Evolutionary conservation across 2,797 vertebrate species (phyloP).

Genomic region (Arnoldichthys spilopterus): DNA sequence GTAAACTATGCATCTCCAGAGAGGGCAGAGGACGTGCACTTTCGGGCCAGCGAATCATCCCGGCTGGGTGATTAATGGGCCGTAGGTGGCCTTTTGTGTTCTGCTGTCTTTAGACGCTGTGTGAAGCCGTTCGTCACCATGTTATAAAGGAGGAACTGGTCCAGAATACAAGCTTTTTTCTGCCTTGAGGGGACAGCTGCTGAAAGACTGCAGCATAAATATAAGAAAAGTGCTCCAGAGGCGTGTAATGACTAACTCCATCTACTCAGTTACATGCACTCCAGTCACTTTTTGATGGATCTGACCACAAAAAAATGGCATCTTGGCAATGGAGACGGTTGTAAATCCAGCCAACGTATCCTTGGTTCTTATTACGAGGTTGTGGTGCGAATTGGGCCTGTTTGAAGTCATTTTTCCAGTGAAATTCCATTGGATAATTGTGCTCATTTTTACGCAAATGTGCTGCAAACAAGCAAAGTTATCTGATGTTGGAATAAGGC

Average conservation of each 20-base stretch:
- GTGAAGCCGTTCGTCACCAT: slow-evolving; percentile 17
- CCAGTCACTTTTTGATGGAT: too few species aligned
- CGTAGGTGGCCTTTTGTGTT: slow-evolving; percentile 2
- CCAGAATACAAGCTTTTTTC: slow-evolving; percentile 31
- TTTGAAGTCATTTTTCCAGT: too few species aligned
- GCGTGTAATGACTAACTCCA: not conserved
- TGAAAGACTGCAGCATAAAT: slow-evolving; percentile 5
- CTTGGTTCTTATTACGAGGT: too few species aligned
- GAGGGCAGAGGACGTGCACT: slow-evolving; percentile 17
- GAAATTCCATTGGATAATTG: too few species aligned
- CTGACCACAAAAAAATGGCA: too few species aligned
- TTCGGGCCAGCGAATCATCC: slow-evolving; percentile 22
- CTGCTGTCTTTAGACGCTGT: not conserved
- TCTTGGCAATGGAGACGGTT: too few species aligned
- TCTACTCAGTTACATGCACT: not conserved
- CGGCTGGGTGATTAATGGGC: slow-evolving; percentile 42
- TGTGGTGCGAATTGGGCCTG: too few species aligned
- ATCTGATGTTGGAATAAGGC: too few species aligned
- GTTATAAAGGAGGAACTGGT: slow-evolving; percentile 8
- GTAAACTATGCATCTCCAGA: slow-evolving; percentile 22
- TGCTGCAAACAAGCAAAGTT: too few species aligned
- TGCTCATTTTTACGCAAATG: too few species aligned
- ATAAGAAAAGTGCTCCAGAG: not conserved
- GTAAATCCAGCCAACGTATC: too few species aligned
- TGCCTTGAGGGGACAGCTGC: not conserved